These are phyloP conservation scores for Ennomos erosarius DNA, from an alignment of 2,888 invertebrate genomes.

Conservation along the genomic window DNA sequence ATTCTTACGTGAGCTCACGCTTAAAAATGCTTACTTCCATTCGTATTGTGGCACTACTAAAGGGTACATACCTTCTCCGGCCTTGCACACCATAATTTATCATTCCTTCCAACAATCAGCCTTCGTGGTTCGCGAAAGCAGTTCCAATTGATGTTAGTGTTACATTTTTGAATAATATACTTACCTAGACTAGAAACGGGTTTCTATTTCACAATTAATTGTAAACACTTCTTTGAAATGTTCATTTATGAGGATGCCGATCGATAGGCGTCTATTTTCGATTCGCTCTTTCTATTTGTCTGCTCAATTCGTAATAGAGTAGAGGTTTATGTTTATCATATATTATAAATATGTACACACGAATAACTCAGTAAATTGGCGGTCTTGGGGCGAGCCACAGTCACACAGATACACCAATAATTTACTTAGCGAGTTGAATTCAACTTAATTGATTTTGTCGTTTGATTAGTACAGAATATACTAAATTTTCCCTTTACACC, in stretches of 20 bases:
- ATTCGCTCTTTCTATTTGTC: not conserved
- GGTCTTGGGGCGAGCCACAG: constrained; percentile 21
- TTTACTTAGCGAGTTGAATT: constrained; percentile 7
- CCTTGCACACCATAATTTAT: constrained; percentile 33
- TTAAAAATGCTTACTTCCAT: constrained; percentile 44
- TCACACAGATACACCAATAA: constrained; percentile 7
- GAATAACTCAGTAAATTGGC: constrained; percentile 17
- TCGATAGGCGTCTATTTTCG: constrained; percentile 2
- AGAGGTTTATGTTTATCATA: not conserved
- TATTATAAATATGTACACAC: constrained; percentile 7
- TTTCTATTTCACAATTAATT: not conserved
- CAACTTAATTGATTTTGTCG: constrained; percentile 9
- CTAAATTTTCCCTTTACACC: constrained; percentile 17
- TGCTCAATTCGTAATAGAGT: constrained; percentile 11
- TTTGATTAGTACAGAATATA: not conserved
- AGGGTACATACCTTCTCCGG: constrained; percentile 48
- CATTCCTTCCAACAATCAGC: constrained; percentile 12
- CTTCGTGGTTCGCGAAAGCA: constrained; percentile 5
- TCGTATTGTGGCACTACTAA: constrained; percentile 57
- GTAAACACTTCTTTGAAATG: constrained; percentile 1
- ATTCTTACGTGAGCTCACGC: constrained; percentile 57
- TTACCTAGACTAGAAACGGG: constrained; percentile 4
- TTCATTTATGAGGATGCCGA: not conserved
- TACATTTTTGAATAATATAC: constrained; percentile 14
- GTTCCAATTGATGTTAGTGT: constrained; percentile 2